Evolutionary conservation across 2,888 invertebrate genomes (phyloP).

Genomic region (Dascillus cervinus): DNA sequence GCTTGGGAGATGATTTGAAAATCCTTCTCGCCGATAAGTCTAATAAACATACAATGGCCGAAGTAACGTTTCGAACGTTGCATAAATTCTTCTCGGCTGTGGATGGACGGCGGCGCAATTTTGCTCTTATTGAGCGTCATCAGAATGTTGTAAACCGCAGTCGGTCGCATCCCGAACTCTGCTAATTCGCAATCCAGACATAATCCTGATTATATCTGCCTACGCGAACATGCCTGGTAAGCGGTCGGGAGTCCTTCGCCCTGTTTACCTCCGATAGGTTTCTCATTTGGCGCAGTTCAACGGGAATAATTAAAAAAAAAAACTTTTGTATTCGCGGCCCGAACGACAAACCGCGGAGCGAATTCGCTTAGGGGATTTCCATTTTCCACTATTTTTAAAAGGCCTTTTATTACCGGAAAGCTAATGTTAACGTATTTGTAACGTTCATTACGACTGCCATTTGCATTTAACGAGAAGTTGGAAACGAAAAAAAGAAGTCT

Average conservation of each 20-base stretch:
- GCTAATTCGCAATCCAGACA: slow-evolving; percentile 20
- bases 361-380: too few relatives aligned
- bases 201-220: slow-evolving; percentile 21
- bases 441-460: too few relatives aligned
- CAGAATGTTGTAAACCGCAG: too few relatives aligned
- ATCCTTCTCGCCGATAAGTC: slow-evolving; percentile 15
- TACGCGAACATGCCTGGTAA: slow-evolving; percentile 16
- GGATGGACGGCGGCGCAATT: slow-evolving; percentile 2
- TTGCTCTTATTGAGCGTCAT: background rate
- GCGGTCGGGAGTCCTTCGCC: slow-evolving; percentile 11
- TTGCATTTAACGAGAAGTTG: too few relatives aligned
- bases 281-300: too few relatives aligned
- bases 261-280: too few relatives aligned
- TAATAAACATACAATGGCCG: slow-evolving; percentile 25
- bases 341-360: too few relatives aligned
- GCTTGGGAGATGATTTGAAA: too few relatives aligned
- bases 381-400: background rate
- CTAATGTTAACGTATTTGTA: slow-evolving; percentile 2
- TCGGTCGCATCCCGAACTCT: slow-evolving; percentile 3
- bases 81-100: slow-evolving; percentile 16
- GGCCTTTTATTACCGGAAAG: background rate
- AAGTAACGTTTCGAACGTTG: slow-evolving; percentile 14
- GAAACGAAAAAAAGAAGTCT: too few relatives aligned
- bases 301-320: too few relatives aligned
- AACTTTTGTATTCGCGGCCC: too few relatives aligned